These are phyloP conservation scores for Coregonus sp. DNA, from an alignment of 2,797 vertebrate genomes.

Conservation along the genomic window DNA sequence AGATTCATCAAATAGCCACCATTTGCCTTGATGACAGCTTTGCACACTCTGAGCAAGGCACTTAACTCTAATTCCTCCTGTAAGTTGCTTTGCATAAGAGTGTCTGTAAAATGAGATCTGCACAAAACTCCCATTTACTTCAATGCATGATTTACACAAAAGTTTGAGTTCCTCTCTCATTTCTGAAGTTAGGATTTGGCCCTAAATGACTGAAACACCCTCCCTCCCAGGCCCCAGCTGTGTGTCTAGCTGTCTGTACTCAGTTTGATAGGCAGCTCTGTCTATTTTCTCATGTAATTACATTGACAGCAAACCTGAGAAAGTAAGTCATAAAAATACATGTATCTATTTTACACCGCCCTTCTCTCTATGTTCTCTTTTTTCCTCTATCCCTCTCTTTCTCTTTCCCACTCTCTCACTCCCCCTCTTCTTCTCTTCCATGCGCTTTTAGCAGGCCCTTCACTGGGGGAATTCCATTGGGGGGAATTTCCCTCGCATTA, in stretches of 20 bases:
- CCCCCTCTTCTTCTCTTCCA: conserved; percentile 9
- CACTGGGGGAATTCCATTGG: conserved; percentile 64
- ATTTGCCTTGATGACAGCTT: too few species aligned
- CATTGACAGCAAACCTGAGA: neutral
- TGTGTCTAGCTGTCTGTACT: neutral
- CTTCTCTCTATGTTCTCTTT: neutral
- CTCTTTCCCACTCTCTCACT: neutral
- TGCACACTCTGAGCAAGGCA: too few species aligned
- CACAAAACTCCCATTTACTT: neutral
- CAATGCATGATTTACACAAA: neutral
- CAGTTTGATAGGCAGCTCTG: neutral
- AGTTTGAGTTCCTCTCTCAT: neutral
- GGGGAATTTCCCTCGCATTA: conserved; percentile 60
- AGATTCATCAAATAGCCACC: too few species aligned
- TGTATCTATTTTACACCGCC: neutral
- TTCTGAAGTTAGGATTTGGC: neutral
- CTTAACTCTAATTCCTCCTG: too few species aligned
- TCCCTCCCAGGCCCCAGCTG: neutral
- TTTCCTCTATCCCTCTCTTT: conserved; percentile 25
- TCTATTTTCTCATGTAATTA: neutral
- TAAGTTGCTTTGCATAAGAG: too few species aligned
- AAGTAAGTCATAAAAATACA: neutral
- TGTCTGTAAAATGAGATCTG: neutral
- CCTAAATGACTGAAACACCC: neutral
- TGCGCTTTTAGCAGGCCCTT: conserved; percentile 35